phyloP scores from a whole-genome alignment of 2,797 vertebrate species.

The Lagorchestes hirsutus region DNA sequence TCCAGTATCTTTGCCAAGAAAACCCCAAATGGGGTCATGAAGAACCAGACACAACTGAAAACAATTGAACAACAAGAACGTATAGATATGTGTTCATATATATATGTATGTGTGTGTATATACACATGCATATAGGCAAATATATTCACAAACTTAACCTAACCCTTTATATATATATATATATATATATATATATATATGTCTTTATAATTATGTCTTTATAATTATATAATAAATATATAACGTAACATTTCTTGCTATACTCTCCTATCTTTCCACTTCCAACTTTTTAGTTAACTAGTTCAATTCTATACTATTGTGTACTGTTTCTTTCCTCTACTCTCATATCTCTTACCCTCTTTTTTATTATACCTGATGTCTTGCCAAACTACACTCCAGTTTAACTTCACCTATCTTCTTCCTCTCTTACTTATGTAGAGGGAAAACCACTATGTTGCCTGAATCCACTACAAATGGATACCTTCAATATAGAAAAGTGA shows the following conservation, averaged over 20 bases:
- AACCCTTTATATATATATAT: not conserved
- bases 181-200: too few species aligned
- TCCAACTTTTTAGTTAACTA: not conserved
- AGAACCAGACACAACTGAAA: not conserved
- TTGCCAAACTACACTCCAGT: not conserved
- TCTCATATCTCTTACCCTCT: not conserved
- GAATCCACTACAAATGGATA: not conserved
- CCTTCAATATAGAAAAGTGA: not conserved
- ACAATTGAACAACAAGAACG: not conserved
- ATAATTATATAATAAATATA: not conserved
- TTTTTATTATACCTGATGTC: not conserved
- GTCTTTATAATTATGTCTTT: not conserved
- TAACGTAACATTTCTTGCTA: not conserved
- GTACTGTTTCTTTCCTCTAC: not conserved
- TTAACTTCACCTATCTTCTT: not conserved
- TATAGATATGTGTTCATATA: not conserved
- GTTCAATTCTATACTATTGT: not conserved
- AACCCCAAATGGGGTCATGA: not conserved
- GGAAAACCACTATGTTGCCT: not conserved
- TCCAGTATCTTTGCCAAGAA: not conserved
- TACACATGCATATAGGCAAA: not conserved
- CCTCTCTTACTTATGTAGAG: not conserved
- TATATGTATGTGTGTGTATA: accelerated
- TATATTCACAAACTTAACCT: not conserved
- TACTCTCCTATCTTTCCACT: not conserved